Evolutionary conservation across 2,797 vertebrate species (phyloP), one percentile per base, ranked within the genome.

Genomic region (Pagetopsis macropterus): DNA sequence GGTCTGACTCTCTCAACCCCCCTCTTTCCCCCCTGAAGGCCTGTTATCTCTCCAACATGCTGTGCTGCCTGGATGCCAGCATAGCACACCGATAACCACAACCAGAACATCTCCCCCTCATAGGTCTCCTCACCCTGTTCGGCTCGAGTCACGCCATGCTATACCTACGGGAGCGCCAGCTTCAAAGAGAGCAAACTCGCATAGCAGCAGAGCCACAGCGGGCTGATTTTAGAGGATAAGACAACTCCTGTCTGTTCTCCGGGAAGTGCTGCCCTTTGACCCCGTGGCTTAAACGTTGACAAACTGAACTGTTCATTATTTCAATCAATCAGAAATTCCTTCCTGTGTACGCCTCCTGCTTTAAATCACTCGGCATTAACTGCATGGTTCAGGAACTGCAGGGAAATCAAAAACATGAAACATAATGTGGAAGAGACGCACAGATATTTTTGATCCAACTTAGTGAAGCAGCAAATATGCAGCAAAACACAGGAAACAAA

Each of bases 11-110:
- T 17, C 60, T 57, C 50, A 13, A 16, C 70, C 15, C 51, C 60
- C 73, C 9, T 1, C 50, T 37, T 61, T 44, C 54, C 58, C 72
- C 58, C 66, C 70, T 9, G 31, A 72, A 80, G 75, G 75, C 80
- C 83, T 93, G 86, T 91, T 91, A 92, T 94, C 93, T 91, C 82
- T 87, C 70, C 82, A 86, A 50, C 88, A 74, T 77, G 84, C 82
- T 84, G 83, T 41, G 82, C 81, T 76, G 88, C 77, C 73, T 81
- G 66, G 85, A 87, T 91, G 87, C 92, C 90, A 87, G 84, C 76
- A 82, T 77, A 79, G 71, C 31, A 3, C 78, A 61, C 78, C 45
- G 70, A 89, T 94, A 94, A 94, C 91, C 87, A 90, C 88, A 92
- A 94, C 86, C 91, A 92, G 92, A 93, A 84, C 83, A 78, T 85